Conservation (phyloP, 2,113 vertebrate genomes). For the Ciconia stormi region DNA sequence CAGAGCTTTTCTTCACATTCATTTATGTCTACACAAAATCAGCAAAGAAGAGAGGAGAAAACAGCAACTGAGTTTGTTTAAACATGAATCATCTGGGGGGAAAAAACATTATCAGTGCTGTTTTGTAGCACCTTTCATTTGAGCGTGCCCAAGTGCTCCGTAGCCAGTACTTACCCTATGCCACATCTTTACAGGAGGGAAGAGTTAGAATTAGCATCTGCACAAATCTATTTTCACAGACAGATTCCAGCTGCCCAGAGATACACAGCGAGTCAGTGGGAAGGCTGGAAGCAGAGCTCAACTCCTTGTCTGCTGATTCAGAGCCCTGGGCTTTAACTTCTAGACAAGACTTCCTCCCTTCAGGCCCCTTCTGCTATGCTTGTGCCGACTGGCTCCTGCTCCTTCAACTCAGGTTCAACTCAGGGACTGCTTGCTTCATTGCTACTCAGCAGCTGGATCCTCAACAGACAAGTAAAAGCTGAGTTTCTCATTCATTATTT, state of each 20-base stretch:
- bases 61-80: background rate
- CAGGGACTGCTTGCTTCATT: background rate
- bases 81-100: background rate
- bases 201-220: background rate
- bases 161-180: background rate
- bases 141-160: background rate
- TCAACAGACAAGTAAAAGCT: background rate
- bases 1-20: conserved; percentile 87
- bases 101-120: background rate
- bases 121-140: background rate
- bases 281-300: conserved; percentile 7
- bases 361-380: background rate
- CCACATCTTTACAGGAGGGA: background rate
- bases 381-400: background rate
- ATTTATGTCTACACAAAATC: conserved; percentile 82
- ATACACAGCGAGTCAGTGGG: background rate
- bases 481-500: background rate
- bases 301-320: background rate
- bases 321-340: background rate
- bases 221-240: background rate
- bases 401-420: background rate
- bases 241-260: conserved; percentile 15
- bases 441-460: background rate
- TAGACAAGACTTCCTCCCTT: background rate
- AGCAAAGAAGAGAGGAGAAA: background rate